Percentiles rank a stretch among this genome's conserved stretches.
Evolutionary conservation across 1,140 invertebrate species (phyloP).

Genomic region (Trachymyrmex septentrionalis): DNA sequence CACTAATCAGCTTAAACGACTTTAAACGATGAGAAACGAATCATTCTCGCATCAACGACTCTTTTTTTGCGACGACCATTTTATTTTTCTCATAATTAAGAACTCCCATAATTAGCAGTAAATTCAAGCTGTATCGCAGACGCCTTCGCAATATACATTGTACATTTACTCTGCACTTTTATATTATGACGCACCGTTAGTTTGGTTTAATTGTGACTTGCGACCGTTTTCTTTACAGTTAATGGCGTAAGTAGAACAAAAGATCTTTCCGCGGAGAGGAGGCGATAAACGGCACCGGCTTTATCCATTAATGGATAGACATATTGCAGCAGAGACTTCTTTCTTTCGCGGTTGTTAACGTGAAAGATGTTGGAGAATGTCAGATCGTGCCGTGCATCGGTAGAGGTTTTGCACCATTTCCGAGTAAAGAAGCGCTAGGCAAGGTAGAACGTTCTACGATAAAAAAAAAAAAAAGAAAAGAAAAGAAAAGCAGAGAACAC

Average conservation of each 20-base stretch:
- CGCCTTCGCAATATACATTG: background rate
- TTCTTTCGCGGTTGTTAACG: constrained; percentile 2
- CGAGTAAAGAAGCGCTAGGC: background rate
- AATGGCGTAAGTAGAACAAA: constrained; percentile 60
- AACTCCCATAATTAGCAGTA: constrained; percentile 25
- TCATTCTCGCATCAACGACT: background rate
- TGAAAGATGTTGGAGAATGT: constrained; percentile 33
- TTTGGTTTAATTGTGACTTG: constrained; percentile 56
- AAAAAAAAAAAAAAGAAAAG: background rate
- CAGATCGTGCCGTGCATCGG: constrained; percentile 11
- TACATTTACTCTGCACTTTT: background rate
- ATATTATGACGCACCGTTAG: constrained; percentile 48
- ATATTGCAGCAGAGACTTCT: background rate
- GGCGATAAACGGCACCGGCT: constrained; percentile 43
- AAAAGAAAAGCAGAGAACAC: background rate
- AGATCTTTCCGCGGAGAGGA: constrained; percentile 29
- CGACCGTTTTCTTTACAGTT: constrained; percentile 58
- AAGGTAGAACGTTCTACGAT: background rate
- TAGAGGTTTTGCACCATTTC: constrained; percentile 11
- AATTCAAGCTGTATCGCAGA: background rate
- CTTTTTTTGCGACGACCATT: background rate
- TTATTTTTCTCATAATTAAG: constrained; percentile 25
- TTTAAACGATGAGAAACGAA: background rate
- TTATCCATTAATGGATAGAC: constrained; percentile 42
- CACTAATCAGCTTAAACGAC: background rate